Evolutionary conservation across 2,797 vertebrate species (phyloP).

Genomic region (Anguilla pacifica): DNA sequence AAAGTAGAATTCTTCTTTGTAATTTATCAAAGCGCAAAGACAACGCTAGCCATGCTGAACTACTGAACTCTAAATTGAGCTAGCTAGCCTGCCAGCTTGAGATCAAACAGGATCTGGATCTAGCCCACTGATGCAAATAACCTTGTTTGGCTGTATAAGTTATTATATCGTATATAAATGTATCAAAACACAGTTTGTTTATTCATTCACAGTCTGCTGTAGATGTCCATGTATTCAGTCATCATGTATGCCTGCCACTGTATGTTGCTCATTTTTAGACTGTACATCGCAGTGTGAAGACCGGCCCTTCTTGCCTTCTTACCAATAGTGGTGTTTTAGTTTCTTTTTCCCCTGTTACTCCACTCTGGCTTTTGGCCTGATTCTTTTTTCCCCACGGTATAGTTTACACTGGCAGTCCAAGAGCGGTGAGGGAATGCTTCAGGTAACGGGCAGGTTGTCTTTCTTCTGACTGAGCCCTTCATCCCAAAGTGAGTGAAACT

Average conservation of each 20-base stretch:
- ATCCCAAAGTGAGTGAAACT: neutral
- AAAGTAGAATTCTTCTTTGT: neutral
- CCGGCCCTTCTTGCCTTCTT: neutral
- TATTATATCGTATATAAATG: neutral
- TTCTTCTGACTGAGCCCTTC: neutral
- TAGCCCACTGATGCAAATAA: neutral
- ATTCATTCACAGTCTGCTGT: neutral
- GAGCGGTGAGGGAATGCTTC: neutral
- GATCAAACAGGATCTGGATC: neutral
- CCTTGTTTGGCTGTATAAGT: neutral
- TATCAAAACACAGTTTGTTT: neutral
- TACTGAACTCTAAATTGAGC: constrained; percentile 1
- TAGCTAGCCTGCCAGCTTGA: neutral
- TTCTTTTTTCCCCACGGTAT: neutral
- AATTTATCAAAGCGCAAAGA: neutral
- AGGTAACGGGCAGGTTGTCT: neutral
- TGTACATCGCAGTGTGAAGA: neutral
- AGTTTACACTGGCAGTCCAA: neutral
- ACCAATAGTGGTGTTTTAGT: neutral
- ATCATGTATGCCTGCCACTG: neutral
- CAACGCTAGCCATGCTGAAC: neutral
- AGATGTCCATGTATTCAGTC: neutral
- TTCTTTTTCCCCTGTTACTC: neutral
- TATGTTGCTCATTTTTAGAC: neutral
- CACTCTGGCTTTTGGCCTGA: neutral